phyloP scores from a whole-genome alignment of 2,113 vertebrate genomes.

The Motacilla tschutschensis region DNA sequence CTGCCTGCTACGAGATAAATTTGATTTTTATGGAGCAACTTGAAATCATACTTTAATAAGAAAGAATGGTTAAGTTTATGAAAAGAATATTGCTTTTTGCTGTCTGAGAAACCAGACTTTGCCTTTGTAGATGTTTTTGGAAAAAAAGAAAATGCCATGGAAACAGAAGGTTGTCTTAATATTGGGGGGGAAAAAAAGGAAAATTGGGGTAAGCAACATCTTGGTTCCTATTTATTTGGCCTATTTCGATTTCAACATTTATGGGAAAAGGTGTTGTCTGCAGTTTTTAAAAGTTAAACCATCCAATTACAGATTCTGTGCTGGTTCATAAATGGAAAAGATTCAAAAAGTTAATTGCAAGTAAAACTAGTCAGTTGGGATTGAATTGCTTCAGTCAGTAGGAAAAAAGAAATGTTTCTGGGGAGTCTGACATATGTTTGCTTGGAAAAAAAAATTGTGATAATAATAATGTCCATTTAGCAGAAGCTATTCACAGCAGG shows the following conservation, averaged over 20 bases:
- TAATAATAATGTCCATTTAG: not conserved
- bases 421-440: not conserved
- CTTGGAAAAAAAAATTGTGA: fast-evolving
- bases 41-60: constrained; percentile 11
- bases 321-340: not conserved
- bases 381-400: not conserved
- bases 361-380: not conserved
- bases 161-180: not conserved
- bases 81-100: not conserved
- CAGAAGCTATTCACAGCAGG: not conserved
- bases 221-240: not conserved
- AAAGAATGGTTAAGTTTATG: not conserved
- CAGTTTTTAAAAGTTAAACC: not conserved
- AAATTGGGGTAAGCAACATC: not conserved
- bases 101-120: not conserved
- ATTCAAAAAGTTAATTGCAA: not conserved
- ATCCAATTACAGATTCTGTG: not conserved
- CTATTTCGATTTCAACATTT: not conserved
- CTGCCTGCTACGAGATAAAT: not conserved
- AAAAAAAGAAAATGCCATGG: not conserved
- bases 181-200: not conserved
- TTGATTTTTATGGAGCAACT: not conserved
- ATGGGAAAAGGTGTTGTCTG: not conserved
- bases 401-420: not conserved
- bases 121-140: not conserved